Evolutionary conservation across 2,797 vertebrate species (phyloP), one percentile per base, ranked within the genome.

Genomic region (Heteromormyrus szaboi): DNA sequence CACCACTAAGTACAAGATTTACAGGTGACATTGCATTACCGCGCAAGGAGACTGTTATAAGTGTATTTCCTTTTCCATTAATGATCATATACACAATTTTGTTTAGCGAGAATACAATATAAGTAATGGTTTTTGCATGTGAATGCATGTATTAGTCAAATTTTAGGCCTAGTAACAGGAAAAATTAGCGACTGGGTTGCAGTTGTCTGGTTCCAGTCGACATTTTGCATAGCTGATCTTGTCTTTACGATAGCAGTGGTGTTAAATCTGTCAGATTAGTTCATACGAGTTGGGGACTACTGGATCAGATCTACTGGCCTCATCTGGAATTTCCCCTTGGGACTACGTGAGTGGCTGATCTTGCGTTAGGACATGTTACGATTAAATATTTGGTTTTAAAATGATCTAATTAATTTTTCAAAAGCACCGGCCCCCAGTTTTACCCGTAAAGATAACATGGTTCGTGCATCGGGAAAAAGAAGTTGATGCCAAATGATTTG

Each of bases 1-100:
- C 96, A 97, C 96, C 94, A 99, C 98, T 90, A 97, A 97, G 96
- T 99, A 99, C 97, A 99, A 98, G 96, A 99, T 99, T 94, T 99
- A 99, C 97, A 98, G 98, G 98, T 99, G 96, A 96, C 95, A 87
- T 22, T 85, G n/a, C 53, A 29, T 54, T 48, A 7, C 37, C 41
- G 12, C 17, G 29, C 50, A 37, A 19, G 3, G 25, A 86, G 29
- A 86, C 17, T 9, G 17, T 11, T 14, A 46, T 41, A n/a, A 81
- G 41, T n/a, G 17, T n/a, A 19, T 56, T 56, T 19, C 2, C 12
- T 54, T 48, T 85, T 85, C 46, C 46, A 54, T 50, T 19, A 54
- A 37, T 33, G 9, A 9, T 7, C 12, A 86, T 53, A 29, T 29
- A 12, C 9, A 53, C 14, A 33, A 19, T 51, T 29, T 51, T 85